Evolutionary conservation across 2,797 vertebrate species (phyloP).

Genomic region (Nannoperca australis): DNA sequence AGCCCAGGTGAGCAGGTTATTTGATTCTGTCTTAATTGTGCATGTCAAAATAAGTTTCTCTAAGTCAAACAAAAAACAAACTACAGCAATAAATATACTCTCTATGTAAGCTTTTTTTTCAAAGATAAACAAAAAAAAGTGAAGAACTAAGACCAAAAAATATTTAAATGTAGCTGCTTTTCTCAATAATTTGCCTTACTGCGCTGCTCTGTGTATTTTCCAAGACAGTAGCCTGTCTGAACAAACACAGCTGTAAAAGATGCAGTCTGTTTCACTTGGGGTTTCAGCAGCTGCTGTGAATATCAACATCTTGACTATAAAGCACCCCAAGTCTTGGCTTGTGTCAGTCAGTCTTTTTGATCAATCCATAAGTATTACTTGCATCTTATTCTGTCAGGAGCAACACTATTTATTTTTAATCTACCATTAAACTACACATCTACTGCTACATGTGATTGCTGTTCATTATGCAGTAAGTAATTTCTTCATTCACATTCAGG

Average conservation of each 20-base stretch:
- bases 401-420: background rate
- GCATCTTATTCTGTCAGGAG: background rate
- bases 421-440: too few relatives aligned
- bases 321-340: background rate
- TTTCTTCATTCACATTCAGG: background rate
- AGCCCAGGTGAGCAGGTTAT: constrained; percentile 72
- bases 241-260: constrained; percentile 1
- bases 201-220: background rate
- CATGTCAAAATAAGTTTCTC: background rate
- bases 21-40: background rate
- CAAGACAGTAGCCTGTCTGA: background rate
- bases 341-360: background rate
- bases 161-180: background rate
- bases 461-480: background rate
- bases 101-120: background rate
- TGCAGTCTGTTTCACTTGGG: background rate
- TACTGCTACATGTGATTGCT: background rate
- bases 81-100: background rate
- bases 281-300: background rate
- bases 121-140: background rate
- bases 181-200: background rate
- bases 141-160: background rate
- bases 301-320: background rate
- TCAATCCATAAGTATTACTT: background rate
- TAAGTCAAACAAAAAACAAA: background rate